phyloP scores from a whole-genome alignment of 2,797 vertebrate species.

The Rhinophrynus dorsalis region DNA sequence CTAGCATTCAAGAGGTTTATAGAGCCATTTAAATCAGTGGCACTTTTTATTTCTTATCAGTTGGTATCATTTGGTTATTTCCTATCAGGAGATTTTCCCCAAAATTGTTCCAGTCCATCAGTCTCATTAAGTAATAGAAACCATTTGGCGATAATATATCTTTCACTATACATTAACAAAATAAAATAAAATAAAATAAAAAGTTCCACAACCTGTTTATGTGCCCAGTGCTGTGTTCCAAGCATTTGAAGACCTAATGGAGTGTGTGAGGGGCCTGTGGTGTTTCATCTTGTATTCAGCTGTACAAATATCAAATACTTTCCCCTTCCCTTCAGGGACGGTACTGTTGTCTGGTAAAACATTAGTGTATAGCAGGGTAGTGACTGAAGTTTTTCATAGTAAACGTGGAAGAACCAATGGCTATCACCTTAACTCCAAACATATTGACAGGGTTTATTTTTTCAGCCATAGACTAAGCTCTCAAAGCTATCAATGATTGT shows the following conservation, averaged over 20 bases:
- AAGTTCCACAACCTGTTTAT: conserved; percentile 92
- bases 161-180: conserved; percentile 65
- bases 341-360: conserved; percentile 59
- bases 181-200: too few relatives aligned
- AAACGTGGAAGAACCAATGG: conserved; percentile 58
- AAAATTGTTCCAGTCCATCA: too few relatives aligned
- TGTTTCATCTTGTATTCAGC: conserved; percentile 98
- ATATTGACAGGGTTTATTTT: conserved; percentile 75
- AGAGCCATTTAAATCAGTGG: too few relatives aligned
- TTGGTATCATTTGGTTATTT: too few relatives aligned
- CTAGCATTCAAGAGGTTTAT: too few relatives aligned
- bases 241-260: conserved; percentile 91
- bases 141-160: conserved; percentile 75
- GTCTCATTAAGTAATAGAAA: conserved; percentile 67
- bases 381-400: conserved; percentile 67
- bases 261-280: conserved; percentile 90
- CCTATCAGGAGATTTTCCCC: too few relatives aligned
- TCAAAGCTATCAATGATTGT: conserved; percentile 63
- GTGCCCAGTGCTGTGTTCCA: conserved; percentile 89
- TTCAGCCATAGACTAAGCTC: conserved; percentile 61
- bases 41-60: too few relatives aligned
- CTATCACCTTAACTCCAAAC: conserved; percentile 69
- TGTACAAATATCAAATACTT: conserved; percentile 89
- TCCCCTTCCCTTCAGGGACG: conserved; percentile 67
- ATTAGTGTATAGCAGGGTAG: conserved; percentile 51